Percentiles rank a stretch among this genome's conserved stretches.
Evolutionary conservation across 2,113 vertebrate genomes (phyloP).

Genomic region (Geococcyx californianus): DNA sequence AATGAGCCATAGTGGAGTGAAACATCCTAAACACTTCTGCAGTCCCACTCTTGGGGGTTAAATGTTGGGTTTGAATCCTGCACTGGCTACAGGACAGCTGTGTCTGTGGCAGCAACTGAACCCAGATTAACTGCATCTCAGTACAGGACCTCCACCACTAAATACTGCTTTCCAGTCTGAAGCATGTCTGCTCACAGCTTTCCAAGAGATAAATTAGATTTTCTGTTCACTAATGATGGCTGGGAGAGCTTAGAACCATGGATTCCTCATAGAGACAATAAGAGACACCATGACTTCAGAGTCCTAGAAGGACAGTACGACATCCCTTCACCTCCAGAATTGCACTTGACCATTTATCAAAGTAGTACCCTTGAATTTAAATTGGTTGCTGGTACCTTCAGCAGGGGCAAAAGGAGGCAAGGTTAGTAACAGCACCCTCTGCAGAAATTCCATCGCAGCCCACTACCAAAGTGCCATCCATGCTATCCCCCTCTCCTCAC

Average conservation of each 20-base stretch:
- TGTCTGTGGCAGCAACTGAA: not conserved
- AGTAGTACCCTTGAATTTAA: not conserved
- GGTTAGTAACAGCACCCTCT: not conserved
- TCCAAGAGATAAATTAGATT: not conserved
- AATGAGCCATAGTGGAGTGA: not conserved
- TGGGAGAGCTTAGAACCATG: not conserved
- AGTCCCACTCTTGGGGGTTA: not conserved
- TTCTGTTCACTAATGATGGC: not conserved
- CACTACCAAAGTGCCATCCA: not conserved
- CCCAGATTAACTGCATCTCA: not conserved
- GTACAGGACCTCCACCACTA: not conserved
- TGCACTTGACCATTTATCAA: not conserved
- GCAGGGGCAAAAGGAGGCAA: not conserved
- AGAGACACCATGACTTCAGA: not conserved
- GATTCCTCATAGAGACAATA: not conserved
- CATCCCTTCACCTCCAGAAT: not conserved
- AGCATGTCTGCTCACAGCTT: not conserved
- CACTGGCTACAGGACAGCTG: not conserved
- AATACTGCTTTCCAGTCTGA: not conserved
- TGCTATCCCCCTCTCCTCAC: not conserved
- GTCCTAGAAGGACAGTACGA: not conserved
- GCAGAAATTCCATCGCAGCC: not conserved
- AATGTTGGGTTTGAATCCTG: not conserved
- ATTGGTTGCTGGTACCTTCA: not conserved
- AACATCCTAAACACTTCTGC: not conserved